These are phyloP conservation scores for Amiota communis DNA, from an alignment of 2,888 invertebrate genomes.

Conservation along the genomic window DNA sequence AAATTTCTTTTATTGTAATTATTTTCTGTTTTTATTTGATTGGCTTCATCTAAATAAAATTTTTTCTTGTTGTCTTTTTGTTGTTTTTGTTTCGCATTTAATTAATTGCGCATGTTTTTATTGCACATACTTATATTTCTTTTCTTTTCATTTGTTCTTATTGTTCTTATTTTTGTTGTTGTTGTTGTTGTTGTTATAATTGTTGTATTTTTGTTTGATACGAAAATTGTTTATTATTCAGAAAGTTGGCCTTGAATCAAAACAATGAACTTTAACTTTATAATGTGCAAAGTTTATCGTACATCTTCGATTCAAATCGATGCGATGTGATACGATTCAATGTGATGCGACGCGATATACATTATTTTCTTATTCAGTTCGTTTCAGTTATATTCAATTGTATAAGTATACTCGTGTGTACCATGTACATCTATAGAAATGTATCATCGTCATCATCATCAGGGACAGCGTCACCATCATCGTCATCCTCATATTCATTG, in stretches of 20 bases:
- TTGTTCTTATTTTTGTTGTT: conserved; percentile 8
- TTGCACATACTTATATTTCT: conserved; percentile 1
- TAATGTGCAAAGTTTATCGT: conserved; percentile 61
- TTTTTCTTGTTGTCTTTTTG: neutral
- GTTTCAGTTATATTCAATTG: too few relatives aligned
- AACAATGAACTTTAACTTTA: conserved; percentile 70
- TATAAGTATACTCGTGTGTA: too few relatives aligned
- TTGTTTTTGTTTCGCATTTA: conserved; percentile 6
- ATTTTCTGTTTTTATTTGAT: neutral
- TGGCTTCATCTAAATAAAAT: neutral
- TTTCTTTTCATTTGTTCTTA: neutral
- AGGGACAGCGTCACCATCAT: too few relatives aligned
- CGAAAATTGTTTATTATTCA: conserved; percentile 41
- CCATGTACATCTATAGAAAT: too few relatives aligned
- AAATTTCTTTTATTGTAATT: neutral
- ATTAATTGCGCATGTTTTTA: conserved; percentile 21
- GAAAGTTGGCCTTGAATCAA: conserved; percentile 69
- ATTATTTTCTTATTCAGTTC: neutral
- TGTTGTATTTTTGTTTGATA: conserved; percentile 45
- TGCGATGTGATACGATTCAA: neutral
- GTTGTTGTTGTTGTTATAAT: conserved; percentile 25
- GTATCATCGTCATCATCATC: too few relatives aligned
- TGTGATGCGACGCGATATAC: conserved; percentile 31
- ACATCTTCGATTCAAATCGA: conserved; percentile 49
- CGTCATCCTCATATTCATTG: too few relatives aligned